Evolutionary conservation across 2,888 invertebrate genomes (phyloP), one percentile per base, ranked within the genome.

Genomic region (Eupithecia insigniata): DNA sequence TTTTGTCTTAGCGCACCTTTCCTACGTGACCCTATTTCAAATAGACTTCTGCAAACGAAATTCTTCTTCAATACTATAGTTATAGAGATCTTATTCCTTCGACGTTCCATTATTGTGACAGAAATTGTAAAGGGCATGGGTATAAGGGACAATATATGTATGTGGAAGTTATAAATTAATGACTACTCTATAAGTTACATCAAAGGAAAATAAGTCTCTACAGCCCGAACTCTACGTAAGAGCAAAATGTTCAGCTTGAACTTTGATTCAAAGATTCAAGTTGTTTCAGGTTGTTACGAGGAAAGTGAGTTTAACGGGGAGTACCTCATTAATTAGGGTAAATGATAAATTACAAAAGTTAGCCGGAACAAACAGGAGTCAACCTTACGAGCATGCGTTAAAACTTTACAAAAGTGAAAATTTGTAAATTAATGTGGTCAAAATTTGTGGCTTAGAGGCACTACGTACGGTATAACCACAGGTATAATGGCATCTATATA

Each of bases 181-280:
- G 39, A n/a, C 36, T 22, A 39, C 14, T 55, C 55, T 39, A 26
- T 14, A 22, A 14, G 18, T 36, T n/a, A 62, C 16, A 70, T 70
- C 61, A 70, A 71, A 62, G 62, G 22, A 55, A 28, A 60, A 30
- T 46, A 43, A 46, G 55, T 71, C n/a, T 66, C 51, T 36, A 28
- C 46, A 51, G 62, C 18, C 34, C 26, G 55, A 72, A 69, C 68
- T 69, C 58, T n/a, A 61, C 66, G 26, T 55, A 39, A n/a, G 58
- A 66, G 55, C 61, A 61, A 65, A 72, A 69, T 72, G 60, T 69
- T 72, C 36, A 65, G 28, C 67, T 43, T 36, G n/a, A 72, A 72
- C 69, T 72, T 72, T 72, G 66, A 67, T 69, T 69, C 26, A 39
- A 58, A 69, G 72, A 72, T 69, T 72, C 16, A 69, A 69, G 58